Percentiles rank a stretch among this genome's conserved stretches.
Evolutionary conservation across 2,888 invertebrate species (phyloP).

Genomic region (Melolontha melolontha): DNA sequence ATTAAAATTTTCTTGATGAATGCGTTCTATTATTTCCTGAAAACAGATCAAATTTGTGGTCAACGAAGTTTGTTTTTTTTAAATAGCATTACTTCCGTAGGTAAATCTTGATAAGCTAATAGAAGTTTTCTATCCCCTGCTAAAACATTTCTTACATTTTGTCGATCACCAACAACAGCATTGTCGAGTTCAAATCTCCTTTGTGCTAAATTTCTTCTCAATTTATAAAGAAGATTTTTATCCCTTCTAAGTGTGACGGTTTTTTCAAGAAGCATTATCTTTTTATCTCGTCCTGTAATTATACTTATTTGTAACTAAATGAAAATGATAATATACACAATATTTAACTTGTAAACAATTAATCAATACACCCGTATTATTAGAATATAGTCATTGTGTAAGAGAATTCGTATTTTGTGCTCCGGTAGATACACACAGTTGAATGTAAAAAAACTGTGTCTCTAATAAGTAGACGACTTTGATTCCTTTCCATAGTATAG

Average conservation of each 20-base stretch:
- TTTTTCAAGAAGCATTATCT: constrained; percentile 71
- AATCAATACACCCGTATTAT: no score
- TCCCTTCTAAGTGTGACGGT: constrained; percentile 66
- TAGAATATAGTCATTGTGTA: no score
- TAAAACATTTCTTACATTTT: constrained; percentile 66
- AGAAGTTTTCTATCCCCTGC: constrained; percentile 71
- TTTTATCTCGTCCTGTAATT: constrained; percentile 69
- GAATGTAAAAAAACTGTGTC: no score
- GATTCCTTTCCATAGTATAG: no score
- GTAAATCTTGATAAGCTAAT: constrained; percentile 68
- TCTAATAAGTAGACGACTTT: no score
- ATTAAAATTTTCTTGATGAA: constrained; percentile 73
- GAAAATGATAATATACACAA: no score
- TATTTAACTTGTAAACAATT: no score
- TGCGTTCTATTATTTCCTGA: constrained; percentile 71
- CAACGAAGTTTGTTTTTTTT: constrained; percentile 17
- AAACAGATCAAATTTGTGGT: constrained; percentile 49
- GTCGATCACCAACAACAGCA: constrained; percentile 71
- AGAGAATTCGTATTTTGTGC: no score
- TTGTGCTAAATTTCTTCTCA: constrained; percentile 70
- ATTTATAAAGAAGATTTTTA: constrained; percentile 69
- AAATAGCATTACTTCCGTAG: constrained; percentile 58
- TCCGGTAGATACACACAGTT: no score
- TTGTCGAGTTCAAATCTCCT: constrained; percentile 71
- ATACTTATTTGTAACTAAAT: neutral